Percentiles rank a stretch among this genome's conserved stretches.
Evolutionary conservation across 2,113 vertebrate genomes (phyloP).

Genomic region (Nanorana parkeri): DNA sequence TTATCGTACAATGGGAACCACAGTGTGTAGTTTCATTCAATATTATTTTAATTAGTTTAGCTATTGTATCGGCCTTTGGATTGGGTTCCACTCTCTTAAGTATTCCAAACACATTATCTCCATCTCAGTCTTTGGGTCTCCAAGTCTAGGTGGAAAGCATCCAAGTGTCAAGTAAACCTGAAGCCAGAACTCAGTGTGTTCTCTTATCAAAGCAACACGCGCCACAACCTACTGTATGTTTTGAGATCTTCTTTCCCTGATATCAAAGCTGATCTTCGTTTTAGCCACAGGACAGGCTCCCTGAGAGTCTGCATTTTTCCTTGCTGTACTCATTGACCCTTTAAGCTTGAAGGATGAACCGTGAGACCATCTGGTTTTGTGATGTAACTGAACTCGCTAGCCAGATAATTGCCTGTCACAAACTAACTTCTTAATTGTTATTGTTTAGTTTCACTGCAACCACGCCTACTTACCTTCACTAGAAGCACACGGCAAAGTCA

Average conservation of each 20-base stretch:
- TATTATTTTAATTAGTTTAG: slow-evolving; percentile 36
- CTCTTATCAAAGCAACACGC: slow-evolving; percentile 32
- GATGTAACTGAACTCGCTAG: background rate
- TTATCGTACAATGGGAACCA: background rate
- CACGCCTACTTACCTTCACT: background rate
- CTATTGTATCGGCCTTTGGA: slow-evolving; percentile 18
- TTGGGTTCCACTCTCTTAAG: slow-evolving; percentile 34
- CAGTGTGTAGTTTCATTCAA: slow-evolving; percentile 17
- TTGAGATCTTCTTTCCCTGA: slow-evolving; percentile 22
- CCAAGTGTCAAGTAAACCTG: slow-evolving; percentile 14
- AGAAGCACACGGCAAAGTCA: background rate
- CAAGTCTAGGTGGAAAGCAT: slow-evolving; percentile 27
- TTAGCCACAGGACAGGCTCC: slow-evolving; percentile 29
- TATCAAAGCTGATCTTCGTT: slow-evolving; percentile 21
- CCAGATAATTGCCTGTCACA: slow-evolving; percentile 17
- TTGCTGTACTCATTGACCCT: slow-evolving; percentile 33
- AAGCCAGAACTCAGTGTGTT: slow-evolving; percentile 23
- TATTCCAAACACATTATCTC: slow-evolving; percentile 33
- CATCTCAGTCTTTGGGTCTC: slow-evolving; percentile 34
- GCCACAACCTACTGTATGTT: slow-evolving; percentile 19
- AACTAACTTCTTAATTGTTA: slow-evolving; percentile 20
- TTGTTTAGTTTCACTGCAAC: background rate
- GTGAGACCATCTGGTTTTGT: background rate
- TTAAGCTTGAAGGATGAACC: slow-evolving; percentile 31
- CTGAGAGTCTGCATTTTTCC: slow-evolving; percentile 29